Percentiles rank a stretch among this genome's conserved stretches.
Evolutionary conservation across 2,888 invertebrate species (phyloP).

Genomic region (Agrypnus murinus): DNA sequence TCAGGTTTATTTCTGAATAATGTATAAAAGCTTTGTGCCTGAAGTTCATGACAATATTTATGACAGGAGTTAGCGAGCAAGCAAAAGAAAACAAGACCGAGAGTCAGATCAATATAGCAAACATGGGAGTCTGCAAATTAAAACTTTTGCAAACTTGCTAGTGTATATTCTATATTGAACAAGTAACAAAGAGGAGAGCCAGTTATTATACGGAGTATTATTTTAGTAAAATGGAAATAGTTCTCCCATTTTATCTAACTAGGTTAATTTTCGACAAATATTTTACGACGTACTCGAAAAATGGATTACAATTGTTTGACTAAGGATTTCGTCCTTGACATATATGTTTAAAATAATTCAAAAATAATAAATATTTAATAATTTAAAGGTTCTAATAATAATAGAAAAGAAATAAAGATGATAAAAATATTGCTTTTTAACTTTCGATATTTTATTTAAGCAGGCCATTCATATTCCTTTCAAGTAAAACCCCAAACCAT

Average conservation of each 20-base stretch:
- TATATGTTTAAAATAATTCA: not conserved
- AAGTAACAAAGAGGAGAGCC: not conserved
- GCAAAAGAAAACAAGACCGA: conserved; percentile 50
- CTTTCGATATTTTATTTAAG: conserved; percentile 20
- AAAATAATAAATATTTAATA: not conserved
- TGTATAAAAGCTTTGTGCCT: conserved; percentile 41
- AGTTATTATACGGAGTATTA: not conserved
- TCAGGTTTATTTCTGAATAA: conserved; percentile 45
- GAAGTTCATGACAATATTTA: conserved; percentile 50
- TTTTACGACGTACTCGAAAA: not conserved
- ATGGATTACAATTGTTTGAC: too few relatives aligned
- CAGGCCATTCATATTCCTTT: conserved; percentile 35
- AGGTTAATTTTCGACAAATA: not conserved
- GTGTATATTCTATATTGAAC: not conserved
- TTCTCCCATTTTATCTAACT: not conserved
- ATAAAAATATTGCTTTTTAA: not conserved
- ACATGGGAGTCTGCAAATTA: conserved; percentile 50
- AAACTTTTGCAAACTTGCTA: conserved; percentile 45
- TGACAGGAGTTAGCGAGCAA: conserved; percentile 50
- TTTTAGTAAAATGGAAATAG: not conserved
- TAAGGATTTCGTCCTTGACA: not conserved
- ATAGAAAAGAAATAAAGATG: too few relatives aligned
- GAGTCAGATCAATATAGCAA: conserved; percentile 52
- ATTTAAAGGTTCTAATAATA: too few relatives aligned
- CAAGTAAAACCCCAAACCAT: conserved; percentile 34